Evolutionary conservation across 2,113 vertebrate genomes (phyloP).

Genomic region (Gymnorhina tibicen): DNA sequence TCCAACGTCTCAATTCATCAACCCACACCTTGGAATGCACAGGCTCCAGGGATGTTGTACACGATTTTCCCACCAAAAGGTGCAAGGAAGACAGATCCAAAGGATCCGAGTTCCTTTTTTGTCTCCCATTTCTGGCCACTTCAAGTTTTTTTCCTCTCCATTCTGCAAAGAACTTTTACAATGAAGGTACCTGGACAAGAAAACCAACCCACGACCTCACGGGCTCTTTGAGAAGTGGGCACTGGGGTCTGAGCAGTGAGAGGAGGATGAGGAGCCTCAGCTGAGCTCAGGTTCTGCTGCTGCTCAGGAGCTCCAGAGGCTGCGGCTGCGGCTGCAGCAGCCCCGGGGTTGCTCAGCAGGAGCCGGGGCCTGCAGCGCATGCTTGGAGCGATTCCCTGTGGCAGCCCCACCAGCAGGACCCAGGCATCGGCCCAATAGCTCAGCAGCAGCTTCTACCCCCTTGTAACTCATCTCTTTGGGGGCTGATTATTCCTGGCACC

Average conservation of each 20-base stretch:
- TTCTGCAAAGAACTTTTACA: background rate
- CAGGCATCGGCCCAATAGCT: background rate
- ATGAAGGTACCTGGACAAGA: background rate
- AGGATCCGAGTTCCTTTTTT: background rate
- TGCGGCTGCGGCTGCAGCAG: background rate
- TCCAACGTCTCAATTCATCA: background rate
- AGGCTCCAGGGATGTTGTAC: background rate
- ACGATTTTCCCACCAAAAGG: background rate
- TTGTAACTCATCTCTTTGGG: background rate
- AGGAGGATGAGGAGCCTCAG: background rate
- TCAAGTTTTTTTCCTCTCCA: background rate
- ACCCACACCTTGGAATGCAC: background rate
- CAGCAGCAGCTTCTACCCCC: background rate
- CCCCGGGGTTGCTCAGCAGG: background rate
- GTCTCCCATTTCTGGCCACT: background rate
- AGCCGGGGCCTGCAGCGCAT: rapidly evolving
- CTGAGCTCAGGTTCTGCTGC: background rate
- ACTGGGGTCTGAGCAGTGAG: background rate
- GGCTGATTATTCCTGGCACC: background rate
- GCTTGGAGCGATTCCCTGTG: background rate
- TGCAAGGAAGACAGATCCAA: background rate
- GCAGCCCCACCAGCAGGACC: background rate
- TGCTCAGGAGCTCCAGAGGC: background rate
- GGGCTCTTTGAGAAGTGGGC: background rate
- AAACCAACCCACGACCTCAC: background rate